phyloP scores from a whole-genome alignment of 2,113 vertebrate species.

The Daboia siamensis region DNA sequence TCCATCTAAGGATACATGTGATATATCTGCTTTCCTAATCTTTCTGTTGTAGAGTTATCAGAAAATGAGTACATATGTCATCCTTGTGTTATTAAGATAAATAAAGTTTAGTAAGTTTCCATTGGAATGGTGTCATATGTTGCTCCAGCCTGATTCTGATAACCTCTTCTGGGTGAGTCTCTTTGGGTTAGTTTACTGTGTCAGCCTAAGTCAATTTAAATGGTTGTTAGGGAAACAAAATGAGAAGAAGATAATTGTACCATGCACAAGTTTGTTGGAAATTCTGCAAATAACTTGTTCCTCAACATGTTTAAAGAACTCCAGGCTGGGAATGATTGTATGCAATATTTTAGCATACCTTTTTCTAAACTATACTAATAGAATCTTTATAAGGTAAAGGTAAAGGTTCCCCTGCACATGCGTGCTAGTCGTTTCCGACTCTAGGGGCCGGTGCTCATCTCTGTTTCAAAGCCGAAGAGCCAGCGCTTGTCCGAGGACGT shows the following conservation, averaged over 20 bases:
- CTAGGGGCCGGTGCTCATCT: too few species aligned
- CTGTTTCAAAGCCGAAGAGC: too few species aligned
- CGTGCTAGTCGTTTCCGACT: too few species aligned
- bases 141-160: background rate
- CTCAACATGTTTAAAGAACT: background rate
- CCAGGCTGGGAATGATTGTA: background rate
- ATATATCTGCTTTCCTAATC: background rate
- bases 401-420: too few species aligned
- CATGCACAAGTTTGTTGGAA: background rate
- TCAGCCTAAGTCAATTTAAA: background rate
- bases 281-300: background rate
- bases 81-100: background rate
- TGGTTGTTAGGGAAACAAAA: background rate
- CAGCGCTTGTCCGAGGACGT: too few species aligned
- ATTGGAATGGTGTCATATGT: background rate
- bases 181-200: background rate
- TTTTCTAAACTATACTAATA: background rate
- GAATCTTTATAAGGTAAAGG: background rate
- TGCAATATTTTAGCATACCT: background rate
- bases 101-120: background rate
- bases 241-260: background rate
- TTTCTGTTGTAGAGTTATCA: background rate
- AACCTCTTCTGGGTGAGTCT: background rate
- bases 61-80: background rate
- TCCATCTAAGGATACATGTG: background rate